Evolutionary conservation across 2,888 invertebrate genomes (phyloP), one percentile per base, ranked within the genome.

Genomic region (Agrypnus murinus): DNA sequence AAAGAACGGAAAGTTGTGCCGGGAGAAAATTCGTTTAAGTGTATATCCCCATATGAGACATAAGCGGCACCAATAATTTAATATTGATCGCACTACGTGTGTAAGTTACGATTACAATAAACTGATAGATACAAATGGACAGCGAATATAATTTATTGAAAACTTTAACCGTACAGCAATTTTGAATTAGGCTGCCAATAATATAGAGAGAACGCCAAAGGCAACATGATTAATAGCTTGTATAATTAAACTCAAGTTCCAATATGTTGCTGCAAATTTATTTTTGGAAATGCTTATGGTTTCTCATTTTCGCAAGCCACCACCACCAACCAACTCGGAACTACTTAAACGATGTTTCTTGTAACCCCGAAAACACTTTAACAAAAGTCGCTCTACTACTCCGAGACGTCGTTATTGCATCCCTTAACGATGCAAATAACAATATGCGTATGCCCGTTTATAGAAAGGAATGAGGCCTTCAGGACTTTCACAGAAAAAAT

Each of bases 11-110:
- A 78, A 76, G 77, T 79, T 75, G 73, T 71, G 58, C 60, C 74
- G 72, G 45, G 15, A 71, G 70, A 74, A 76, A 71, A 74, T 77
- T 73, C 73, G 76, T 75, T 77, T 77, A 78, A 76, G 75, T 58
- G 58, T 71, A 76, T 72, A 67, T 69, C 73, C 15, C 25, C 19
- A 10, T 31, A 46, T 38, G 38, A 36, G 25, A 65, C 48, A 64
- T 45, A 43, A 45, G 43, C 59, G 40, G 15, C 45, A 46, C 31
- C 60, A 7, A 60, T 59, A 66, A 63, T 68, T 43, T 55, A 63
- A 68, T 68, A 62, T 45, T 15, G 53, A 40, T 45, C 19, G 12
- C n/a, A 46, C 14, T 34, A 60, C 60, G 57, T 48, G 43, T 48
- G 12, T 36, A 46, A 12, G 55, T 43, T 55, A 57, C 17, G 34